Conservation (phyloP, 2,888 invertebrate species). For the Melangyna quadrimaculata region DNA sequence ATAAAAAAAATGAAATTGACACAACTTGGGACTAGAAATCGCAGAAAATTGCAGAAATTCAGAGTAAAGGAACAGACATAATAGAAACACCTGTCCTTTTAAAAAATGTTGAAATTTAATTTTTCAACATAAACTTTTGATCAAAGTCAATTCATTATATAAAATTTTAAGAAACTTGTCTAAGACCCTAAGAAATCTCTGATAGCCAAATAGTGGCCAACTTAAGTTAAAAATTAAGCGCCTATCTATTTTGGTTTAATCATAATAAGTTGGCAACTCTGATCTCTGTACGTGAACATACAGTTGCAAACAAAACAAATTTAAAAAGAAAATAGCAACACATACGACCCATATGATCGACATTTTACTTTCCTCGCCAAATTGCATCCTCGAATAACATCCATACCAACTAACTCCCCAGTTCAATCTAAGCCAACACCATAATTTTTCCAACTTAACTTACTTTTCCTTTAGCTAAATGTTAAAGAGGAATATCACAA, state of each 20-base stretch:
- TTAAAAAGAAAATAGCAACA: constrained; percentile 41
- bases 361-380: constrained; percentile 62
- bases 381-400: constrained; percentile 60
- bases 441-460: constrained; percentile 49
- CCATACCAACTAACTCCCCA: background rate
- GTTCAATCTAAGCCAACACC: constrained; percentile 60
- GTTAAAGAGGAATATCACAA: background rate
- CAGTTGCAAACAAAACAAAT: constrained; percentile 11
- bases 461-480: constrained; percentile 34
- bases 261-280: constrained; percentile 28
- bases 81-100: too few species aligned
- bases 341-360: constrained; percentile 65
- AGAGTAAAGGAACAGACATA: too few species aligned
- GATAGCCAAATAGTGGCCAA: too few species aligned
- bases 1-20: too few species aligned
- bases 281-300: constrained; percentile 24
- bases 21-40: too few species aligned
- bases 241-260: background rate
- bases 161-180: too few species aligned
- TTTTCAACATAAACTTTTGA: too few species aligned
- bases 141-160: too few species aligned
- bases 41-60: too few species aligned
- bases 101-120: too few species aligned
- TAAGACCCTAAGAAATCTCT: too few species aligned
- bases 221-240: too few species aligned